Percentiles rank a stretch among this genome's conserved stretches.
Evolutionary conservation across 2,888 invertebrate species (phyloP).

Genomic region (Phalera bucephala): DNA sequence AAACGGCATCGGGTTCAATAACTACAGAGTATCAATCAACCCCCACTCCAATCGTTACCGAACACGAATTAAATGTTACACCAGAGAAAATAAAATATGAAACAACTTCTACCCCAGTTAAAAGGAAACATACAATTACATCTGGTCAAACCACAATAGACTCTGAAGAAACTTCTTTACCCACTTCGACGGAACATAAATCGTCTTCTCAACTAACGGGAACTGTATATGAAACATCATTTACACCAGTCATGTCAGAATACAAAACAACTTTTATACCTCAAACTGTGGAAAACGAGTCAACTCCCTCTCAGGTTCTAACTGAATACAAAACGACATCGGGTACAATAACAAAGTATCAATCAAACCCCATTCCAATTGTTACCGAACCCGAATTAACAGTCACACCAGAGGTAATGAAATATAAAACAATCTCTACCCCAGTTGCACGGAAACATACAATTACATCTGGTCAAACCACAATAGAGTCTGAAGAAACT

Average conservation of each 20-base stretch:
- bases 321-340: not conserved
- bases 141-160: not conserved
- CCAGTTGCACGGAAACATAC: not conserved
- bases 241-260: not conserved
- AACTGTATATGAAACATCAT: too few species aligned
- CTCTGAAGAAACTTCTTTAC: not conserved
- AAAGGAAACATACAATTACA: not conserved
- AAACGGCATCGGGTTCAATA: not conserved
- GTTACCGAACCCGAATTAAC: slow-evolving; percentile 4
- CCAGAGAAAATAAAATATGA: not conserved
- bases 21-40: not conserved
- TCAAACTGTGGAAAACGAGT: not conserved
- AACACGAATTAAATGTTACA: too few species aligned
- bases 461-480: not conserved
- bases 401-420: not conserved
- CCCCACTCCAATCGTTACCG: too few species aligned
- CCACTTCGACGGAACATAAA: too few species aligned
- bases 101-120: not conserved
- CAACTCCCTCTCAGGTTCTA: not conserved
- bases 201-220: too few species aligned
- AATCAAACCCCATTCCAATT: not conserved
- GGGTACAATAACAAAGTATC: not conserved
- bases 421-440: slow-evolving; percentile 7
- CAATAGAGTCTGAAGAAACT: not conserved
- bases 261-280: not conserved